Percentiles rank a stretch among this genome's conserved stretches.
Evolutionary conservation across 2,888 invertebrate genomes (phyloP).

Genomic region (Leucoptera coffeella): DNA sequence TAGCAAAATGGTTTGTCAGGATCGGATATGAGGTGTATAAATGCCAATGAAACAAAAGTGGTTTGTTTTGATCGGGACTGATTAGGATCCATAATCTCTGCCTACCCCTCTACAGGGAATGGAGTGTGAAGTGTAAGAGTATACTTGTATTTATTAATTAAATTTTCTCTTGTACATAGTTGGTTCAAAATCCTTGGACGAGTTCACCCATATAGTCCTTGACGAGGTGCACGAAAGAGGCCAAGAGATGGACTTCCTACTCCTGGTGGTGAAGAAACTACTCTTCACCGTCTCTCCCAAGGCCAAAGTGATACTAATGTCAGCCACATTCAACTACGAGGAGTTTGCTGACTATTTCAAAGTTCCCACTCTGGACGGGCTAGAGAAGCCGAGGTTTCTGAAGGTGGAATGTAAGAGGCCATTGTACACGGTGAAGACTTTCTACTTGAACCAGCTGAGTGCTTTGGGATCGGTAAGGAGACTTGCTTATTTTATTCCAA

Average conservation of each 20-base stretch:
- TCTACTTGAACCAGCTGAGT: constrained; percentile 53
- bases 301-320: constrained; percentile 71
- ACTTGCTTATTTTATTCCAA: no score
- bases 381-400: constrained; percentile 26
- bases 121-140: no score
- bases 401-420: constrained; percentile 37
- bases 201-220: constrained; percentile 83
- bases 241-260: constrained; percentile 85
- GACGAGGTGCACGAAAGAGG: constrained; percentile 94
- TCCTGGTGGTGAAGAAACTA: constrained; percentile 76
- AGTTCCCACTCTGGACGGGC: constrained; percentile 16
- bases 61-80: no score
- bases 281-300: constrained; percentile 47
- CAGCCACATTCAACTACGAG: constrained; percentile 79
- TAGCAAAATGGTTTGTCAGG: no score
- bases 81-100: no score
- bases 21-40: no score
- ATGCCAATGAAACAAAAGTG: no score
- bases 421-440: constrained; percentile 52
- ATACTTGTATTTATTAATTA: no score
- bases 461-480: constrained; percentile 44
- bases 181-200: constrained; percentile 59
- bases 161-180: no score
- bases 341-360: constrained; percentile 65
- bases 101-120: no score